These are phyloP conservation scores for Lordiphosa clarofinis DNA, from an alignment of 1,140 invertebrate genomes.

Conservation along the genomic window DNA sequence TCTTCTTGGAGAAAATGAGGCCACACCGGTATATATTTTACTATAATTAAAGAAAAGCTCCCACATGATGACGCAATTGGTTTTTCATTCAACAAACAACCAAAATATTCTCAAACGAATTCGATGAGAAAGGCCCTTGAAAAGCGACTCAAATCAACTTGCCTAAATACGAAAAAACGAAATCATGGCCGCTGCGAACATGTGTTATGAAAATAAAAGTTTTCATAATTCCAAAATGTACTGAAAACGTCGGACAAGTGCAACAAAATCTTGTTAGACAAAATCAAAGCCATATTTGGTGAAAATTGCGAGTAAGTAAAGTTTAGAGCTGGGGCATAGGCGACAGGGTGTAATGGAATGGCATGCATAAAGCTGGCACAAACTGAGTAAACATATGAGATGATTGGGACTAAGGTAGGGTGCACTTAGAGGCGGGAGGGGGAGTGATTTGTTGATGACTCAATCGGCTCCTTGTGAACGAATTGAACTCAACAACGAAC, in stretches of 20 bases:
- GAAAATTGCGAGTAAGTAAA: slow-evolving; percentile 44
- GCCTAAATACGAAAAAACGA: slow-evolving; percentile 59
- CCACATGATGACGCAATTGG: slow-evolving; percentile 60
- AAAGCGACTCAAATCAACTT: slow-evolving; percentile 38
- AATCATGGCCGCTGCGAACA: slow-evolving; percentile 56
- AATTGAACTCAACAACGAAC: slow-evolving; percentile 42
- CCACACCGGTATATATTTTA: slow-evolving; percentile 5
- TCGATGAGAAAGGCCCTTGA: slow-evolving; percentile 33
- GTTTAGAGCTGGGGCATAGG: slow-evolving; percentile 11
- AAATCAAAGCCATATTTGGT: slow-evolving; percentile 69
- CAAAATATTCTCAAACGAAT: slow-evolving; percentile 13
- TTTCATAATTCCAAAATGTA: slow-evolving; percentile 66
- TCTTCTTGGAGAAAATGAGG: slow-evolving; percentile 35
- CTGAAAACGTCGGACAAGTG: slow-evolving; percentile 44
- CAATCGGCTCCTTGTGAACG: slow-evolving; percentile 66
- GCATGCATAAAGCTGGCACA: slow-evolving; percentile 1
- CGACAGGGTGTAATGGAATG: slow-evolving; percentile 14
- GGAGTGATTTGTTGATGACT: slow-evolving; percentile 44
- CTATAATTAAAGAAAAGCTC: slow-evolving; percentile 53
- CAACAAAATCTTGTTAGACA: slow-evolving; percentile 55
- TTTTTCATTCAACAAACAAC: slow-evolving; percentile 58
- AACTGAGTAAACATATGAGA: slow-evolving; percentile 26
- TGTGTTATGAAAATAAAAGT: slow-evolving; percentile 45
- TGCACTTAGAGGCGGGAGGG: slow-evolving; percentile 4
- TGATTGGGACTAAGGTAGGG: slow-evolving; percentile 10